Evolutionary conservation across 1,140 invertebrate genomes (phyloP).

Genomic region (Heliconius nattereri): DNA sequence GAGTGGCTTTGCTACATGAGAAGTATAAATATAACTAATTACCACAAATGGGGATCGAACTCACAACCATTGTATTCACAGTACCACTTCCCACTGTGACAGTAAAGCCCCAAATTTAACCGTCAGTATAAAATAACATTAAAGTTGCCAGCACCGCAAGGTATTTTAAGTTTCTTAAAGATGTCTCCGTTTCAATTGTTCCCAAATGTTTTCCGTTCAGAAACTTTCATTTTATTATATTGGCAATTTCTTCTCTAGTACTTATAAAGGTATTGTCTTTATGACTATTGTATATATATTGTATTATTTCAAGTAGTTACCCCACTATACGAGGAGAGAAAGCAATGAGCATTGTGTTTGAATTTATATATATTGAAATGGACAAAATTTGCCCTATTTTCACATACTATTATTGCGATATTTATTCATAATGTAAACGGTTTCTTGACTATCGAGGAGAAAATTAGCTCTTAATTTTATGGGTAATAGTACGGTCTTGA

Average conservation of each 20-base stretch:
- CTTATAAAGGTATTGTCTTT: slow-evolving; percentile 4
- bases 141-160: background rate
- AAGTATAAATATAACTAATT: background rate
- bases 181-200: background rate
- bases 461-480: too few species aligned
- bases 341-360: background rate
- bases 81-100: background rate
- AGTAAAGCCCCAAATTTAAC: background rate
- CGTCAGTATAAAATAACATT: background rate
- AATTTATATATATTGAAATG: background rate
- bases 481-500: too few species aligned
- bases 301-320: background rate
- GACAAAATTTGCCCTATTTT: background rate
- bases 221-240: slow-evolving; percentile 16
- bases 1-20: background rate
- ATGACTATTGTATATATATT: background rate
- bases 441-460: too few species aligned
- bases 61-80: background rate
- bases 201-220: slow-evolving; percentile 1
- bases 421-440: too few species aligned
- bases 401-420: background rate
- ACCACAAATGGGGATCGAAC: background rate
- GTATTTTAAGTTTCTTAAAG: slow-evolving; percentile 1
- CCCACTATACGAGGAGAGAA: background rate
- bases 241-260: slow-evolving; percentile 8